Base-by-base conservation (phyloP, 2,888 invertebrate genomes). In the Chloroclysta siterata region DNA sequence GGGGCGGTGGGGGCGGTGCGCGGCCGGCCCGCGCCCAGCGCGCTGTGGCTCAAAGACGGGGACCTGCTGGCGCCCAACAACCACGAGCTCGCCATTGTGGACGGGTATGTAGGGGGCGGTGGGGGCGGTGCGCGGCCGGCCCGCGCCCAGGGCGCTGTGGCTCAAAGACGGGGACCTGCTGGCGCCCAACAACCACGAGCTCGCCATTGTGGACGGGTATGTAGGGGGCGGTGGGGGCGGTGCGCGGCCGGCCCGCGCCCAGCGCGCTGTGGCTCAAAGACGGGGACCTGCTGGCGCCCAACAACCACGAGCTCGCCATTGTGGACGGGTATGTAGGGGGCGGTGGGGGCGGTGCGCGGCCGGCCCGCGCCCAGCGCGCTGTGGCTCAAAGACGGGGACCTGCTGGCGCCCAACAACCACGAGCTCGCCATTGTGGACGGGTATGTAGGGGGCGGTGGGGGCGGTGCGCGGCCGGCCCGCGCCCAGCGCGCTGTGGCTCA, bases 361-460 rank as follows among this genome's bases (percentile, higher is more conserved):
- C 95, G 96, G 66, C 99, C 99, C 0, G 92, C 95, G 72, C 98
- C 99, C 0, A 88, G 93, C 71, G 95, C 99, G 1, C 92, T 94
- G 57, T 99, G 99, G 99, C 94, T 97, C 46, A 99, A 99, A 89
- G 98, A 99, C 87, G 99, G 99, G 0, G 98, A 98, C 79, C 92
- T 95, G 28, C 96, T 99, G 66, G 95, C 96, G 47, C 95, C 97
- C 48, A 97, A 97, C 80, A 96, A 98, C 77, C 88, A 88, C 56
- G 99, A 99, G 82, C 97, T 99, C 92, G 97, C 97, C 80, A 94
- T 97, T 46, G 95, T 96, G 8, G 96, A 95, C 73, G 95, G 96
- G 96, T 96, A 7, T 6, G 50, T 44, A n/a, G 11, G 13, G 42
- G 14, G 7, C 14, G 13, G 4, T 11, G 4, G 41, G 41, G 13